Base-by-base conservation (phyloP, 2,888 invertebrate species). In the Lomographa bimaculata region DNA sequence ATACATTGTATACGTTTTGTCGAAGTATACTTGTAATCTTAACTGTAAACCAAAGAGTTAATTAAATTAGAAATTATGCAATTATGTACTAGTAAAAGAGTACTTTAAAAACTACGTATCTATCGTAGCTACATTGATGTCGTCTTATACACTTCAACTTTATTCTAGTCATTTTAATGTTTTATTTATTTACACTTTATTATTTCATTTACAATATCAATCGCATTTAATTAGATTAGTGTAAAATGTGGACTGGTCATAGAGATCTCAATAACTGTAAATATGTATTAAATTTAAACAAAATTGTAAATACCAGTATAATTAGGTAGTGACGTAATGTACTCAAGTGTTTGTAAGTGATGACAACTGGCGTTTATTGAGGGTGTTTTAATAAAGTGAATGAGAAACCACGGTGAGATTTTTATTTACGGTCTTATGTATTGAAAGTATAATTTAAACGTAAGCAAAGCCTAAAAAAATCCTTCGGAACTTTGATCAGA, bases 371-470 rank as follows among this genome's bases (percentile, higher is more conserved):
- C 57, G 77, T 70, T 73, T 73, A 76, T 80, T 78, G 78, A 79
- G 82, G 84, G 82, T 84, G 85, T 87, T 89, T 87, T 86, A 87
- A 80, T 87, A 89, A 86, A 87, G 76, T 75, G 75, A 81, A 67
- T 70, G 77, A 73, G 69, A 71, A 78, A 74, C 62, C 60, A 14
- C 14, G 14, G 14, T 4, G 14, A 14, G 14, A 14, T 14, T 14
- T 14, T 14, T 4, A 3, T 14, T 14, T 14, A 14, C 14, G n/a
- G n/a, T n/a, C n/a, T n/a, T n/a, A n/a, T n/a, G n/a, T n/a, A n/a
- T n/a, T n/a, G n/a, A n/a, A n/a, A n/a, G n/a, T n/a, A n/a, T n/a
- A n/a, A n/a, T n/a, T n/a, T n/a, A n/a, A n/a, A n/a, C n/a, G n/a
- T n/a, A n/a, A n/a, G n/a, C n/a, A n/a, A n/a, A n/a, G n/a, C n/a